A percentile compares a stretch with the other conserved stretches of the same genome.
Evolutionary conservation across 1,140 invertebrate species (phyloP).

Genomic region (Drosophila leontia): DNA sequence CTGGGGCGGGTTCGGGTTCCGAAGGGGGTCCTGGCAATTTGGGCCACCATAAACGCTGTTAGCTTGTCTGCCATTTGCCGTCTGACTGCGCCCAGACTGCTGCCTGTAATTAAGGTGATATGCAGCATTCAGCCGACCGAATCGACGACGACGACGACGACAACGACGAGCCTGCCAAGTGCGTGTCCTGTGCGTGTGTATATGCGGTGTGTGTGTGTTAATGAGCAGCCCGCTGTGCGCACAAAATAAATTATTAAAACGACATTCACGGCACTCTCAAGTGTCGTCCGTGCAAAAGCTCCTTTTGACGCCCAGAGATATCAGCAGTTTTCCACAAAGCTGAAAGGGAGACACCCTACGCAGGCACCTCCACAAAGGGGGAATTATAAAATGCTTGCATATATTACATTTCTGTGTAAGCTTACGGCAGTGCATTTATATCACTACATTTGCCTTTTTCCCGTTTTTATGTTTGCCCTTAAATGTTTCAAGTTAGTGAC

Average conservation of each 20-base stretch:
- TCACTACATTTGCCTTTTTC: conserved; percentile 1
- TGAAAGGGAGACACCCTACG: conserved; percentile 15
- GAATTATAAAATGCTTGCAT: conserved; percentile 31
- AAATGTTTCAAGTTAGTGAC: neutral
- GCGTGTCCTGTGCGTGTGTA: conserved; percentile 69
- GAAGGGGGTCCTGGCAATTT: conserved; percentile 56
- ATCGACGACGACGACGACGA: conserved; percentile 44
- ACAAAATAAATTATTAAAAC: conserved; percentile 81
- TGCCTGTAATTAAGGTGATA: conserved; percentile 83
- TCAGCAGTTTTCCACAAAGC: conserved; percentile 23
- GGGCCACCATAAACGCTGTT: conserved; percentile 74
- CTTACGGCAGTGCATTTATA: conserved; percentile 2
- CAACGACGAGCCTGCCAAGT: conserved; percentile 54
- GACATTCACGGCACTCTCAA: conserved; percentile 52
- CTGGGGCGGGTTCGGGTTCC: neutral
- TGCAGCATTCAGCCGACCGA: conserved; percentile 68
- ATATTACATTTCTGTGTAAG: conserved; percentile 9
- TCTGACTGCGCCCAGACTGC: conserved; percentile 78
- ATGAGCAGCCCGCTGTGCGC: conserved; percentile 75
- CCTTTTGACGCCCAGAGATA: conserved; percentile 38
- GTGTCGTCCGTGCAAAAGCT: conserved; percentile 49
- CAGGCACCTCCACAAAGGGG: neutral
- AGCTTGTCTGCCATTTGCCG: conserved; percentile 78
- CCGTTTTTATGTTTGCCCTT: neutral
- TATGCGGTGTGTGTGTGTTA: conserved; percentile 56